Percentiles rank a stretch among this genome's conserved stretches.
phyloP scores from a whole-genome alignment of 1,140 invertebrate species.

The Mamestra configurata region DNA sequence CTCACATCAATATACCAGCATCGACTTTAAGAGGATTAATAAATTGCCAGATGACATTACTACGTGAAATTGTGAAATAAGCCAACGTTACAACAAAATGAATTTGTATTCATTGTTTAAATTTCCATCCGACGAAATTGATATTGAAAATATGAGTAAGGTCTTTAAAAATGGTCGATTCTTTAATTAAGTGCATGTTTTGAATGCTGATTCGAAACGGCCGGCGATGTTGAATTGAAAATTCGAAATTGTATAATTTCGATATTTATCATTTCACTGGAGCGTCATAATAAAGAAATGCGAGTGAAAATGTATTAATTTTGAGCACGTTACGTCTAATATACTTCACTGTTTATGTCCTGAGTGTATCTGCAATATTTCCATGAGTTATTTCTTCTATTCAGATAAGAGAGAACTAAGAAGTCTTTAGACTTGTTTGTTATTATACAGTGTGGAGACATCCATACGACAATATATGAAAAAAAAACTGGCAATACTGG shows the following conservation, averaged over 20 bases:
- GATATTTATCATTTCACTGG: neutral
- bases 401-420: too few species aligned
- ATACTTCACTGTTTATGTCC: too few species aligned
- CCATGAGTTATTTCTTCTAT: too few species aligned
- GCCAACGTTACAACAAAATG: slow-evolving; percentile 19
- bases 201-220: slow-evolving; percentile 4
- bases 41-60: slow-evolving; percentile 29
- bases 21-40: slow-evolving; percentile 37
- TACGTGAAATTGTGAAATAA: slow-evolving; percentile 36
- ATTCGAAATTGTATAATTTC: neutral
- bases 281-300: neutral
- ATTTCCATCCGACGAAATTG: slow-evolving; percentile 34
- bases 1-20: slow-evolving; percentile 6
- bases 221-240: neutral
- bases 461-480: too few species aligned
- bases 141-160: slow-evolving; percentile 21
- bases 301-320: too few species aligned
- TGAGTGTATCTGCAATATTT: too few species aligned
- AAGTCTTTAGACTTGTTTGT: too few species aligned
- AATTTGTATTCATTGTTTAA: slow-evolving; percentile 43
- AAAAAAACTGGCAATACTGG: too few species aligned
- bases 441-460: too few species aligned
- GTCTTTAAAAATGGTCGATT: slow-evolving; percentile 23
- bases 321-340: too few species aligned
- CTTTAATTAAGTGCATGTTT: slow-evolving; percentile 46